phyloP scores from a whole-genome alignment of 2,888 invertebrate genomes.

The Ichneumon xanthorius region DNA sequence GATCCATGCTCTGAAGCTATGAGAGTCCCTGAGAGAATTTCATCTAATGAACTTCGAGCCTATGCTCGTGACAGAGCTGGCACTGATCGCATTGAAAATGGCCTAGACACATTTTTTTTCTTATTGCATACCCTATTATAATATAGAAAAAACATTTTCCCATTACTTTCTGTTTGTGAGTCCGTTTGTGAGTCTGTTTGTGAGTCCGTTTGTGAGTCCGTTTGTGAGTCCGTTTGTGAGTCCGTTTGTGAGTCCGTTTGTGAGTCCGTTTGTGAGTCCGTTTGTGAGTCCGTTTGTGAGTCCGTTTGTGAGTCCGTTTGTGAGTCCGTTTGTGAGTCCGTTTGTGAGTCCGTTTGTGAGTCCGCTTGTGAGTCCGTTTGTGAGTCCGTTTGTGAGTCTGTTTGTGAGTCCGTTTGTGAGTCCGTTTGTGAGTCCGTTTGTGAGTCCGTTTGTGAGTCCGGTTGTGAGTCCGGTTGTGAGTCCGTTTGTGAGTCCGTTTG shows the following conservation, averaged over 20 bases:
- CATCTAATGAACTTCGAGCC: slow-evolving; percentile 1
- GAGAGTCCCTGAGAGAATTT: neutral
- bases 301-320: neutral
- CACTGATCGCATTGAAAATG: no score
- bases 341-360: neutral
- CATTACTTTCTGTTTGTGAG: neutral
- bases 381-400: neutral
- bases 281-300: no score
- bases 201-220: no score
- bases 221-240: no score
- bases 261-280: neutral
- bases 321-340: no score
- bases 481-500: neutral
- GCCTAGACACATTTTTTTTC: no score
- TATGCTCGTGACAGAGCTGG: neutral
- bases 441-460: neutral
- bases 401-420: no score
- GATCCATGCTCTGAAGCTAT: slow-evolving; percentile 5
- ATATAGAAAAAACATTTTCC: no score
- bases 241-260: neutral
- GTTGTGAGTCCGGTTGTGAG: no score
- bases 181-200: no score
- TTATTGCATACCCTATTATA: no score
- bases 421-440: neutral
- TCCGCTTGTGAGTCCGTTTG: no score